These are phyloP conservation scores for Rhyacichthys aspro DNA, from an alignment of 2,797 vertebrate species.

Conservation along the genomic window DNA sequence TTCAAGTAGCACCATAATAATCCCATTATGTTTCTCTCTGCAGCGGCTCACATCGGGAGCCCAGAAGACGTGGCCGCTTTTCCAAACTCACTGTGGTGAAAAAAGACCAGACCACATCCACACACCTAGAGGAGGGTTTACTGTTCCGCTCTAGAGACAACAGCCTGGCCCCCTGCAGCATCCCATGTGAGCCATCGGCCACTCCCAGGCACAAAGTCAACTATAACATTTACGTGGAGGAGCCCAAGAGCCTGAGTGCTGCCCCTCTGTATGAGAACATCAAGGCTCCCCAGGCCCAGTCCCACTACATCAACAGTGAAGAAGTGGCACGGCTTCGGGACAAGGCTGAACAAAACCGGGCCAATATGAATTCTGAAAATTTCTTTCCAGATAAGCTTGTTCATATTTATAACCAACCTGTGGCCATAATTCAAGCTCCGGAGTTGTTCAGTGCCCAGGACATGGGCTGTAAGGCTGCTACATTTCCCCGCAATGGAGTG, in stretches of 20 bases:
- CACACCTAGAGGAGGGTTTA: constrained; percentile 86
- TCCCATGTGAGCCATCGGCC: constrained; percentile 76
- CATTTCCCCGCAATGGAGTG: constrained; percentile 89
- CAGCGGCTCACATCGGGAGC: constrained; percentile 79
- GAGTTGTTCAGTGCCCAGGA: constrained; percentile 86
- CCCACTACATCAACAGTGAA: constrained; percentile 76
- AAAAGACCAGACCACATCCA: constrained; percentile 95
- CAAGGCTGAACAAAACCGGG: constrained; percentile 77
- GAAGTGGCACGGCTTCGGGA: constrained; percentile 80
- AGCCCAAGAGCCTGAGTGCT: constrained; percentile 75
- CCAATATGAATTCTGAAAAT: constrained; percentile 75
- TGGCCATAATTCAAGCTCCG: constrained; percentile 87
- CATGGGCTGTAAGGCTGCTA: constrained; percentile 87
- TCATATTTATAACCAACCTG: constrained; percentile 88
- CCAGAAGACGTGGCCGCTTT: constrained; percentile 75
- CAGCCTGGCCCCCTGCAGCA: constrained; percentile 72
- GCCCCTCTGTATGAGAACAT: constrained; percentile 81
- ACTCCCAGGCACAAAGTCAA: constrained; percentile 84
- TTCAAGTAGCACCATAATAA: too few relatives aligned
- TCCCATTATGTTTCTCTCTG: constrained; percentile 15
- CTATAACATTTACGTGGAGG: constrained; percentile 93
- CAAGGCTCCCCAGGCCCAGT: constrained; percentile 70
- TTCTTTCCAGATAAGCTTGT: constrained; percentile 87
- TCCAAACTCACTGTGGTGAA: constrained; percentile 88
- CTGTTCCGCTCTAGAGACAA: constrained; percentile 83